Evolutionary conservation across 2,113 vertebrate genomes (phyloP).

Genomic region (Daboia siamensis): DNA sequence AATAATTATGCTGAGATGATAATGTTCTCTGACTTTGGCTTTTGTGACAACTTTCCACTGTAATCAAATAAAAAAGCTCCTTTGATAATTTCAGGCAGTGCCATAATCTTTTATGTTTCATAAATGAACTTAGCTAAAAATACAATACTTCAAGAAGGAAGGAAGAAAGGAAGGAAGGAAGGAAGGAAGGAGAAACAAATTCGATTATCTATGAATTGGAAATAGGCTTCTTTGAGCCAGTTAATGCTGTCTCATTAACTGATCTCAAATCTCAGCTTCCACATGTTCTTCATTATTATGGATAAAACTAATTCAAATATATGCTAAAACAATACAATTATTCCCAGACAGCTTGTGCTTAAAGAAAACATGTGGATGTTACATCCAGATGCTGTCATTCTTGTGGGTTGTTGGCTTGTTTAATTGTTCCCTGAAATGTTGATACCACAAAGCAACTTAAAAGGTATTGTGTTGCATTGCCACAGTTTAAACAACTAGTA

Average conservation of each 20-base stretch:
- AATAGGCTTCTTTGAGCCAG: neutral
- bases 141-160: neutral
- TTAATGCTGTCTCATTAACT: neutral
- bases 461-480: neutral
- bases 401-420: neutral
- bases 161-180: too few species aligned
- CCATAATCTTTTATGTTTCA: slow-evolving; percentile 37
- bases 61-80: slow-evolving; percentile 54
- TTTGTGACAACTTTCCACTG: slow-evolving; percentile 22
- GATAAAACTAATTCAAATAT: slow-evolving; percentile 4
- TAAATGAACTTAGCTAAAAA: slow-evolving; percentile 35
- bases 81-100: slow-evolving; percentile 21
- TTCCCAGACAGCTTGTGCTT: neutral
- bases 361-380: neutral
- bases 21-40: slow-evolving; percentile 17
- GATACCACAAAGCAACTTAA: neutral
- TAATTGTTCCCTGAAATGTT: slow-evolving; percentile 10
- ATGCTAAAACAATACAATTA: neutral
- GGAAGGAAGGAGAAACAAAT: neutral
- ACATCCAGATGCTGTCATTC: neutral
- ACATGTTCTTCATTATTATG: neutral
- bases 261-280: neutral
- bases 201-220: neutral
- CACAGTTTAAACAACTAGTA: neutral
- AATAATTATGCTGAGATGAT: slow-evolving; percentile 25